These are phyloP conservation scores for Acanthopagrus latus DNA, from an alignment of 2,797 vertebrate species.

Conservation along the genomic window DNA sequence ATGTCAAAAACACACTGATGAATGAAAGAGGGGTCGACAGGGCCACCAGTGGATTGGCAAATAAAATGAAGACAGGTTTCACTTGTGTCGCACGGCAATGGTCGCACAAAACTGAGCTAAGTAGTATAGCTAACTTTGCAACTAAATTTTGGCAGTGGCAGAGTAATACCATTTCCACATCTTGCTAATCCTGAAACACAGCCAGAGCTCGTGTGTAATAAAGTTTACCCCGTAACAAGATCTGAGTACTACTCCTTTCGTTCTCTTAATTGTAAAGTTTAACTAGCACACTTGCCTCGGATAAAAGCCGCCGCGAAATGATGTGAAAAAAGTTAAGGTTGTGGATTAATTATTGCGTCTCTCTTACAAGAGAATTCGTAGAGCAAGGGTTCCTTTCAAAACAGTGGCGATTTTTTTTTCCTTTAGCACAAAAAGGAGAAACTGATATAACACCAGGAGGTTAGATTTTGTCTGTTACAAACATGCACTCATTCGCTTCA, in stretches of 20 bases:
- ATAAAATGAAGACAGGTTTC: slow-evolving; percentile 21
- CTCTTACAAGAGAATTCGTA: slow-evolving; percentile 81
- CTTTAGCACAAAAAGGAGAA: slow-evolving; percentile 79
- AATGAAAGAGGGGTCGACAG: slow-evolving; percentile 44
- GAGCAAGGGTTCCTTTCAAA: slow-evolving; percentile 77
- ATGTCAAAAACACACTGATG: slow-evolving; percentile 55
- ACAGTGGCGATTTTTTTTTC: slow-evolving; percentile 76
- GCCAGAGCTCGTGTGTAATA: slow-evolving; percentile 58
- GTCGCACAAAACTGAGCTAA: slow-evolving; percentile 59
- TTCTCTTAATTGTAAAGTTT: slow-evolving; percentile 73
- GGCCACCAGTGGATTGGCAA: slow-evolving; percentile 35
- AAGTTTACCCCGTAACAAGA: slow-evolving; percentile 67
- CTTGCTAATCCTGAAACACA: slow-evolving; percentile 74
- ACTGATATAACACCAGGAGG: slow-evolving; percentile 81
- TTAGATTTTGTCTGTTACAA: slow-evolving; percentile 86
- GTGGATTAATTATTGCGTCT: slow-evolving; percentile 90
- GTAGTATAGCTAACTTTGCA: slow-evolving; percentile 72
- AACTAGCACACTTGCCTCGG: slow-evolving; percentile 68
- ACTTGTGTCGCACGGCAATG: slow-evolving; percentile 42
- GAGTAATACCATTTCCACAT: slow-evolving; percentile 77
- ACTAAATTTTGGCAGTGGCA: slow-evolving; percentile 83
- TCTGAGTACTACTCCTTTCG: slow-evolving; percentile 74
- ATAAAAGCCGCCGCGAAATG: slow-evolving; percentile 65
- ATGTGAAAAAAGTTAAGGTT: slow-evolving; percentile 84
- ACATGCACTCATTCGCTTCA: slow-evolving; percentile 89